These are phyloP conservation scores for Propithecus perrieri DNA, from an alignment of 2,797 vertebrate species.

Conservation along the genomic window DNA sequence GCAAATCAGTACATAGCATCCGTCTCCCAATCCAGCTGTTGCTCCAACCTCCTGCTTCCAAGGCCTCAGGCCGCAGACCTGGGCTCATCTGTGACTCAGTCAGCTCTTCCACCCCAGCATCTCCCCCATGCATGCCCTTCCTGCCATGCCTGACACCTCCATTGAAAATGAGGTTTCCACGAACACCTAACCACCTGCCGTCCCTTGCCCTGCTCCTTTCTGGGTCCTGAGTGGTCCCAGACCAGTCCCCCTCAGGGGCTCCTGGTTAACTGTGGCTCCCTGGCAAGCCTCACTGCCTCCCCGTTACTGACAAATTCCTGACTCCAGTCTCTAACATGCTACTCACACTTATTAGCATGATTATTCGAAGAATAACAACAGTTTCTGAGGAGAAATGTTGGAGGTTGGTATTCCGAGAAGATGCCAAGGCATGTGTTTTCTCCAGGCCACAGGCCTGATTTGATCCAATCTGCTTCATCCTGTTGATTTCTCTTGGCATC, in stretches of 20 bases:
- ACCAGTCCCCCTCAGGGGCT: background rate
- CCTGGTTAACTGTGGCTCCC: background rate
- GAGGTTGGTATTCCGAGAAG: background rate
- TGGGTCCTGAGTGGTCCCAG: background rate
- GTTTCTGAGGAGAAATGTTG: conserved; percentile 24
- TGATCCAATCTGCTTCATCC: conserved; percentile 22
- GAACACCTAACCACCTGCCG: background rate
- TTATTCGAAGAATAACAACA: background rate
- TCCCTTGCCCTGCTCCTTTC: background rate
- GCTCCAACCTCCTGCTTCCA: background rate
- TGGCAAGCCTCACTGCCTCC: background rate
- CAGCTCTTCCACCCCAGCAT: background rate
- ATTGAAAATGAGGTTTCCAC: background rate
- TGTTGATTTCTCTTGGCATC: conserved; percentile 49
- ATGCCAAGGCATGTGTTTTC: background rate
- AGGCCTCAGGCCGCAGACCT: background rate
- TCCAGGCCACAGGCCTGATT: background rate
- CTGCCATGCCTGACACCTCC: background rate
- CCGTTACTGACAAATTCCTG: background rate
- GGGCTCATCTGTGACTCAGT: background rate
- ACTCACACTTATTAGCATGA: background rate
- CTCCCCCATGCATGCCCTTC: background rate
- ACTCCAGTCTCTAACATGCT: background rate
- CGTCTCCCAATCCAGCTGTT: background rate
- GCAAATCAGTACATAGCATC: background rate